These are phyloP conservation scores for Hyperoplus lanceolatus DNA, from an alignment of 2,797 vertebrate species.

Conservation along the genomic window DNA sequence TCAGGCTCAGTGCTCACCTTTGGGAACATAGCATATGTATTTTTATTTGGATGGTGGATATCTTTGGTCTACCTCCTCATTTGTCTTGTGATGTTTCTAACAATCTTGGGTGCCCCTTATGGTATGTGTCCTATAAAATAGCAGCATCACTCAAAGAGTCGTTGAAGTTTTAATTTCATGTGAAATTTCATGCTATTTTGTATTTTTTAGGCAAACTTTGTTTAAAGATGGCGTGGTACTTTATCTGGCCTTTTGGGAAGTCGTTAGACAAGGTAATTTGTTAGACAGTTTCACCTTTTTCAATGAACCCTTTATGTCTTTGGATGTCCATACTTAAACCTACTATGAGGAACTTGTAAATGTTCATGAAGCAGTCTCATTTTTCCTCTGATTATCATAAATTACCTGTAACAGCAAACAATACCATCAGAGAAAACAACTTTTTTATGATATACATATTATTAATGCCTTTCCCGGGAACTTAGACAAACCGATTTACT, in stretches of 20 bases:
- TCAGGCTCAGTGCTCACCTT: slow-evolving; percentile 84
- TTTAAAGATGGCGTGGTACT: slow-evolving; percentile 83
- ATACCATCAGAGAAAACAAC: too few relatives aligned
- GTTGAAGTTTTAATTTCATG: not conserved
- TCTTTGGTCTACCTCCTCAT: slow-evolving; percentile 86
- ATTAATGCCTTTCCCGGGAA: too few relatives aligned
- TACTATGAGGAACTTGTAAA: too few relatives aligned
- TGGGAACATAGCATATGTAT: slow-evolving; percentile 88
- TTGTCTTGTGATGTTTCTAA: slow-evolving; percentile 87
- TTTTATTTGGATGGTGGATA: slow-evolving; percentile 94
- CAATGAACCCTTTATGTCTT: not conserved
- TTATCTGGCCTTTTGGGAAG: slow-evolving; percentile 92
- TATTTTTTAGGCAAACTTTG: slow-evolving; percentile 84
- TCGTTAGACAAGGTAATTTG: slow-evolving; percentile 83
- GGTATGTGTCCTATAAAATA: slow-evolving; percentile 74
- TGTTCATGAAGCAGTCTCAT: too few relatives aligned
- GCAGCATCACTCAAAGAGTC: not conserved
- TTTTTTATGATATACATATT: too few relatives aligned
- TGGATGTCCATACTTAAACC: not conserved
- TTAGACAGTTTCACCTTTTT: not conserved
- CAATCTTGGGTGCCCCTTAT: slow-evolving; percentile 85
- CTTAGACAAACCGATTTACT: too few relatives aligned
- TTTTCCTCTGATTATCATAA: too few relatives aligned
- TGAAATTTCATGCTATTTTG: not conserved
- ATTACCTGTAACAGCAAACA: too few relatives aligned